phyloP scores from a whole-genome alignment of 2,888 invertebrate species.

The Pterostichus niger region DNA sequence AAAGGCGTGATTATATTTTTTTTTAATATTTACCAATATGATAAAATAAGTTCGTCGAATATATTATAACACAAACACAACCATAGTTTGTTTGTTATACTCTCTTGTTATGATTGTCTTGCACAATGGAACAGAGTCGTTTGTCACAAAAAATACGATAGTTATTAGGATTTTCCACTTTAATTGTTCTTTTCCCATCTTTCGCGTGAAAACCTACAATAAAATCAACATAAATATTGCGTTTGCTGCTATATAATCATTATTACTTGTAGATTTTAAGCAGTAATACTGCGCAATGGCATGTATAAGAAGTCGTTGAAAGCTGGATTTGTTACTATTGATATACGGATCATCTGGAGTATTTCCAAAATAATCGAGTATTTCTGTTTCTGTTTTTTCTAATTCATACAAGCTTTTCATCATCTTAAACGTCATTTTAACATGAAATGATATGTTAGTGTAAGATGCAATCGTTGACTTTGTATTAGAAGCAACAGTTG shows the following conservation, averaged over 20 bases:
- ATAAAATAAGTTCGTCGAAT: background rate
- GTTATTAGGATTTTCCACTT: conserved; percentile 41
- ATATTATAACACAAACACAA: background rate
- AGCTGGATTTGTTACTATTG: conserved; percentile 71
- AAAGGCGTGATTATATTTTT: too few species aligned
- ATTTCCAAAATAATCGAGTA: conserved; percentile 43
- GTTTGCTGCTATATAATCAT: background rate
- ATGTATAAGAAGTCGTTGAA: conserved; percentile 73
- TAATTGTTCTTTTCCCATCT: conserved; percentile 53
- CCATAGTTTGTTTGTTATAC: background rate
- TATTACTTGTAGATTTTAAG: conserved; percentile 72
- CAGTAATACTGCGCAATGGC: conserved; percentile 74
- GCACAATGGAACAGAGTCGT: conserved; percentile 22
- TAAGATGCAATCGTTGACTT: conserved; percentile 16
- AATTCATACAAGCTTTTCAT: conserved; percentile 47
- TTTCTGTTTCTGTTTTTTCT: conserved; percentile 46
- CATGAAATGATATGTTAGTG: conserved; percentile 44
- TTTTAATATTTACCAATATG: conserved; percentile 17
- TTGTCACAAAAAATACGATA: background rate
- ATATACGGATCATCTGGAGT: conserved; percentile 70
- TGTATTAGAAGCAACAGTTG: background rate
- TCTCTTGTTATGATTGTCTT: conserved; percentile 56
- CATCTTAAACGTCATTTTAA: conserved; percentile 54
- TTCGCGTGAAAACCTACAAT: conserved; percentile 32
- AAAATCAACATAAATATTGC: background rate